Evolutionary conservation across 1,140 invertebrate species (phyloP), one percentile per base, ranked within the genome.

Genomic region (Octopus sinensis): DNA sequence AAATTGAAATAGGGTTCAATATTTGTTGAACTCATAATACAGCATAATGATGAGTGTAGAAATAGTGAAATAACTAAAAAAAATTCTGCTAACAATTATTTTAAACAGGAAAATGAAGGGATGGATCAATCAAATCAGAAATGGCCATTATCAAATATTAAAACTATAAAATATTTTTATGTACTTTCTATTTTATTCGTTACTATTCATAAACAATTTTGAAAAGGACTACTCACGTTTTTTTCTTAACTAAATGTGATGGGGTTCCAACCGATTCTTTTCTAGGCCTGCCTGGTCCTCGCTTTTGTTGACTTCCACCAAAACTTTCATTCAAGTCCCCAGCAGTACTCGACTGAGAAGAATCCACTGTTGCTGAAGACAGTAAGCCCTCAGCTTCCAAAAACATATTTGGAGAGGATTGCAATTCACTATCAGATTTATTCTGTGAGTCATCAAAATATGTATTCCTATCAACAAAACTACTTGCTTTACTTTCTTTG

Each of bases 201-300:
- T 12, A 13, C 12, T n/a, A 13, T 12, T 13, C 62, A 13, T 12
- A 68, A 12, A 68, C 62, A 13, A 68, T 12, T n/a, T 68, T 68
- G 62, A 12, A 68, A 68, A n/a, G 52, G 52, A 51, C 13, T 51
- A 77, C 76, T 77, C 17, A 77, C 76, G n/a, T 77, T 77, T 43
- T 77, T 43, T 77, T 77, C 76, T 77, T 77, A 13, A 6, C 76
- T 5, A 77, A 77, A 6, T 77, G 76, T 77, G 43, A 76, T 17
- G 75, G 43, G 2, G 75, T 76, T 76, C n/a, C 76, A 77, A 43
- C 17, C 43, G 52, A n/a, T 52, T 77, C 76, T 51, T 77, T 77
- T 53, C 76, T 51, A 9, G 76, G 76, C 52, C 76, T 77, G 43
- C 76, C 76, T 23, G 76, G 76, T 77, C 76, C 76, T 17, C 76